Conservation (phyloP, 2,888 invertebrate genomes). For the Volucella inflata region DNA sequence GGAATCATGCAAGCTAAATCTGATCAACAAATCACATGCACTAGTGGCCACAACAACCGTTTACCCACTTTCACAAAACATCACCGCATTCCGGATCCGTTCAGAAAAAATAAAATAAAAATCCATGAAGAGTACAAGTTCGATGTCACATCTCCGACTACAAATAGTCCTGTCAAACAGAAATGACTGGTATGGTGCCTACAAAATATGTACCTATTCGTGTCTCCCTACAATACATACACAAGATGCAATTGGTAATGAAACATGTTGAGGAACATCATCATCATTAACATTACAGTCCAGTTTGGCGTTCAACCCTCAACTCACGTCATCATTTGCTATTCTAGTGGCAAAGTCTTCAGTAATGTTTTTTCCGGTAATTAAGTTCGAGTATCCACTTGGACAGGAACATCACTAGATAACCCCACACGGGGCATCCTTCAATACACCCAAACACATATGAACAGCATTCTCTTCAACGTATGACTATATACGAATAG, state of each 20-base stretch:
- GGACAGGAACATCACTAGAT: constrained; percentile 47
- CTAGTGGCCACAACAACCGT: constrained; percentile 11
- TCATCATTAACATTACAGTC: constrained; percentile 49
- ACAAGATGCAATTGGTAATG: constrained; percentile 65
- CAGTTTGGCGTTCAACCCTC: constrained; percentile 33
- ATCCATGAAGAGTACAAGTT: no score
- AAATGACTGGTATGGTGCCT: constrained; percentile 33
- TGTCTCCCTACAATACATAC: constrained; percentile 9
- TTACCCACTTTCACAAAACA: not conserved
- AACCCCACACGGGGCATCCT: not conserved
- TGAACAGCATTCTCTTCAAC: not conserved
- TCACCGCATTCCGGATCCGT: not conserved
- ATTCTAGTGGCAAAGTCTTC: constrained; percentile 56
- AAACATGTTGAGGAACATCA: constrained; percentile 58
- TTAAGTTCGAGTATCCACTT: constrained; percentile 71
- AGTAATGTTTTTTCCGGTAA: constrained; percentile 68
- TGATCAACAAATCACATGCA: not conserved
- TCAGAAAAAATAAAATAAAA: no score
- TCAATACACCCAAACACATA: constrained; percentile 11
- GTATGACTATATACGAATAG: constrained; percentile 18
- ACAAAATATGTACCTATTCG: constrained; percentile 36
- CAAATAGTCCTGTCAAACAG: constrained; percentile 27
- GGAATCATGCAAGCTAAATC: not conserved
- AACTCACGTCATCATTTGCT: not conserved
- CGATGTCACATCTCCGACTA: not conserved